Conservation (phyloP, 2,888 invertebrate genomes). For the Mechanitis messenoides region DNA sequence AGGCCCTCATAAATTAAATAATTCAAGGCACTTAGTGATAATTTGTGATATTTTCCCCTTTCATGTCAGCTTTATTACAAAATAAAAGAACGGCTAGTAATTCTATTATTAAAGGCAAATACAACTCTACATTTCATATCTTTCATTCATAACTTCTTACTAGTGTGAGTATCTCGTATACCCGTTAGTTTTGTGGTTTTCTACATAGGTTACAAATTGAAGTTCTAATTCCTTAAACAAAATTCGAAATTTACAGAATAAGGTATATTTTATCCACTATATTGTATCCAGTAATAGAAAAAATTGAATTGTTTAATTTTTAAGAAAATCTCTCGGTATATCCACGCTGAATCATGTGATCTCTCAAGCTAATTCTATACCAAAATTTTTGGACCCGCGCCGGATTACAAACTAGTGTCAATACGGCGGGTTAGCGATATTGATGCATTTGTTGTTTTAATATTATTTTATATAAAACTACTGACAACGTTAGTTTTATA, state of each 20-base stretch:
- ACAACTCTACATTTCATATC: too few relatives aligned
- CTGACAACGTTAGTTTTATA: neutral
- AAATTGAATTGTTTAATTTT: slow-evolving; percentile 1
- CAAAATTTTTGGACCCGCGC: slow-evolving; percentile 45
- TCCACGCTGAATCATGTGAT: slow-evolving; percentile 37
- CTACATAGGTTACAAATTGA: too few relatives aligned
- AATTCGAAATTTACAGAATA: too few relatives aligned
- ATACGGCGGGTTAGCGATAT: slow-evolving; percentile 19
- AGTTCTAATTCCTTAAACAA: too few relatives aligned
- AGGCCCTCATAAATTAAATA: slow-evolving; percentile 29
- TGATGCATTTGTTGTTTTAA: slow-evolving; percentile 11
- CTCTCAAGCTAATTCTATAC: slow-evolving; percentile 29
- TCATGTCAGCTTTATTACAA: slow-evolving; percentile 12
- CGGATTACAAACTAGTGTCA: slow-evolving; percentile 32
- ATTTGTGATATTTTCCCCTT: slow-evolving; percentile 12
- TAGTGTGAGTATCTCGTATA: too few relatives aligned
- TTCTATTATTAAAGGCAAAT: too few relatives aligned
- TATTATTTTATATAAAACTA: neutral
- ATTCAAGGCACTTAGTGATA: slow-evolving; percentile 14
- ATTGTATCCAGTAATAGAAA: too few relatives aligned
- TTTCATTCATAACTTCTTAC: too few relatives aligned
- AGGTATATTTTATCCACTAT: too few relatives aligned
- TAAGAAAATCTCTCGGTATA: slow-evolving; percentile 8
- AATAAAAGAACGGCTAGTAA: too few relatives aligned
- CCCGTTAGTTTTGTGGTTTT: too few relatives aligned